phyloP scores from a whole-genome alignment of 2,888 invertebrate species.

The Catocala sponsa region DNA sequence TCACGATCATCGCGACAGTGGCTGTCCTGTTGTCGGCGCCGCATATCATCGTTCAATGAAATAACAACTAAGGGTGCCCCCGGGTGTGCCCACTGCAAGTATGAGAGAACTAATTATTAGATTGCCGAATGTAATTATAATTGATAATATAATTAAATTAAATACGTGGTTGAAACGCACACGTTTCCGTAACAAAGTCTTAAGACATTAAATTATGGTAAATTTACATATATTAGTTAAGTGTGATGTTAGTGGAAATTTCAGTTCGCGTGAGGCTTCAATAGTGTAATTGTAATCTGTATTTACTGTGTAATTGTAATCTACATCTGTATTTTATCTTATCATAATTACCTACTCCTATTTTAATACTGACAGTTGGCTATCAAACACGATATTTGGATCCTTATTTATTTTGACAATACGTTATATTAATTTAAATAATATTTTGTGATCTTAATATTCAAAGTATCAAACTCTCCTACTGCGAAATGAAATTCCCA shows the following conservation, averaged over 20 bases:
- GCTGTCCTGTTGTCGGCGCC: conserved; percentile 97
- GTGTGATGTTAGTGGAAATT: conserved; percentile 43
- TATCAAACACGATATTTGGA: too few species aligned
- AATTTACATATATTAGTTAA: conserved; percentile 53
- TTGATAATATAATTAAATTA: conserved; percentile 57
- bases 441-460: too few species aligned
- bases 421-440: too few species aligned
- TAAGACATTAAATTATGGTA: conserved; percentile 51
- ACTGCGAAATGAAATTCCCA: conserved; percentile 41
- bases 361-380: too few species aligned
- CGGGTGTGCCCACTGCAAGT: conserved; percentile 42
- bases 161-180: conserved; percentile 85
- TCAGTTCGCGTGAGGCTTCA: conserved; percentile 15
- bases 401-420: too few species aligned
- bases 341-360: too few species aligned
- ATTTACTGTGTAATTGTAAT: conserved; percentile 1
- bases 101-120: conserved; percentile 83
- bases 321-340: background rate
- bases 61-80: conserved; percentile 33
- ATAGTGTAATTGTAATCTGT: background rate
- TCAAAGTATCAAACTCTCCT: background rate
- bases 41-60: conserved; percentile 97
- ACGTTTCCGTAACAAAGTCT: conserved; percentile 68
- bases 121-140: conserved; percentile 64
- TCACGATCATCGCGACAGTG: conserved; percentile 97